These are phyloP conservation scores for Drosophila pseudoobscura DNA, from an alignment of 1,140 invertebrate genomes.

Conservation along the genomic window DNA sequence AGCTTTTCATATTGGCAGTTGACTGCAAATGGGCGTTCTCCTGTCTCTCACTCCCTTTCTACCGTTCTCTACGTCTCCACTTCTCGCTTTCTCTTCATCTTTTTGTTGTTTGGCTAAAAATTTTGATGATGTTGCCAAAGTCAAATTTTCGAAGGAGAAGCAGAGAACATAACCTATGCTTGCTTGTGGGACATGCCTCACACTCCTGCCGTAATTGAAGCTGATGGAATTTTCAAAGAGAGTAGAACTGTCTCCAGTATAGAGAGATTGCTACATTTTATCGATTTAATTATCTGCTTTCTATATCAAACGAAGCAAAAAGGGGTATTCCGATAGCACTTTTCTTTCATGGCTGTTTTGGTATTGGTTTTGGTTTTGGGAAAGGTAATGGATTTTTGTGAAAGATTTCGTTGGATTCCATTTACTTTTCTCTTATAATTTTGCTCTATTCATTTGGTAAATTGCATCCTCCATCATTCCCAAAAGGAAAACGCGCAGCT, in stretches of 20 bases:
- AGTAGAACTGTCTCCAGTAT: constrained; percentile 51
- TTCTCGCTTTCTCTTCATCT: constrained; percentile 37
- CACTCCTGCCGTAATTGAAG: constrained; percentile 59
- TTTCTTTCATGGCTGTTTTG: constrained; percentile 4
- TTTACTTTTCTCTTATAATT: constrained; percentile 13
- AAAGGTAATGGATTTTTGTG: background rate
- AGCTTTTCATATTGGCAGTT: constrained; percentile 77
- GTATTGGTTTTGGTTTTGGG: too few relatives aligned
- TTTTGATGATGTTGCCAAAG: constrained; percentile 79
- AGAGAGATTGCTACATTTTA: constrained; percentile 69
- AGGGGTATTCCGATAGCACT: constrained; percentile 11
- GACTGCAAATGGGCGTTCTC: constrained; percentile 76
- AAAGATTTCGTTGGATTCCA: constrained; percentile 8
- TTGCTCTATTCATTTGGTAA: constrained; percentile 41
- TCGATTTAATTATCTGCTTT: constrained; percentile 73
- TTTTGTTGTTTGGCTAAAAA: constrained; percentile 70
- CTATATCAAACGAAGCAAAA: constrained; percentile 8
- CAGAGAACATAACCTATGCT: background rate
- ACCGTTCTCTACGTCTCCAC: background rate
- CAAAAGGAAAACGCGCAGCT: constrained; percentile 44
- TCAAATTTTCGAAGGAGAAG: constrained; percentile 48
- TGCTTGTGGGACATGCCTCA: constrained; percentile 6
- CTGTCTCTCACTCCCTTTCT: constrained; percentile 9
- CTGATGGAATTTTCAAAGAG: constrained; percentile 67
- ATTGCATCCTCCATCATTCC: constrained; percentile 33